These are phyloP conservation scores for Dynastes tityus DNA, from an alignment of 2,888 invertebrate genomes.

Conservation along the genomic window DNA sequence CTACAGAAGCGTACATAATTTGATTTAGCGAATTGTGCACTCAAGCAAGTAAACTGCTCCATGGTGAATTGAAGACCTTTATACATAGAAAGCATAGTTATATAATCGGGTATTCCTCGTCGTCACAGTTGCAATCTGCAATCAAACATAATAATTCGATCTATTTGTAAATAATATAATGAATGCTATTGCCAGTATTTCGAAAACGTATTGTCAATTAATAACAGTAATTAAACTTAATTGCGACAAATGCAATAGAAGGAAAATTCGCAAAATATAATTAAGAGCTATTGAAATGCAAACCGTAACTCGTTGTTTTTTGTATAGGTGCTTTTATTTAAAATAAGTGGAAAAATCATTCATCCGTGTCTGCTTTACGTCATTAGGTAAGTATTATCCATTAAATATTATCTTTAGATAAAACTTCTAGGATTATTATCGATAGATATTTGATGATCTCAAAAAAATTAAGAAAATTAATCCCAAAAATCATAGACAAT, in stretches of 20 bases:
- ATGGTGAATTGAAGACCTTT: conserved; percentile 1
- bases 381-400: neutral
- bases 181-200: neutral
- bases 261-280: neutral
- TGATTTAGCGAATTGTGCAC: neutral
- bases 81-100: neutral
- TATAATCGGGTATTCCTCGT: neutral
- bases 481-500: no score
- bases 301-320: no score
- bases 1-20: neutral
- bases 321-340: neutral
- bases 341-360: neutral
- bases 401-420: neutral
- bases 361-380: neutral
- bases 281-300: no score
- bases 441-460: no score
- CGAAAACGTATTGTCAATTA: neutral
- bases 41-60: neutral
- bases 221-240: neutral
- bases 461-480: no score
- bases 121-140: neutral
- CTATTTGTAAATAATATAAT: no score
- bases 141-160: neutral
- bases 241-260: neutral
- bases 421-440: neutral